Evolutionary conservation across 2,113 vertebrate species (phyloP), one percentile per base, ranked within the genome.

Genomic region (Zapornia atra): DNA sequence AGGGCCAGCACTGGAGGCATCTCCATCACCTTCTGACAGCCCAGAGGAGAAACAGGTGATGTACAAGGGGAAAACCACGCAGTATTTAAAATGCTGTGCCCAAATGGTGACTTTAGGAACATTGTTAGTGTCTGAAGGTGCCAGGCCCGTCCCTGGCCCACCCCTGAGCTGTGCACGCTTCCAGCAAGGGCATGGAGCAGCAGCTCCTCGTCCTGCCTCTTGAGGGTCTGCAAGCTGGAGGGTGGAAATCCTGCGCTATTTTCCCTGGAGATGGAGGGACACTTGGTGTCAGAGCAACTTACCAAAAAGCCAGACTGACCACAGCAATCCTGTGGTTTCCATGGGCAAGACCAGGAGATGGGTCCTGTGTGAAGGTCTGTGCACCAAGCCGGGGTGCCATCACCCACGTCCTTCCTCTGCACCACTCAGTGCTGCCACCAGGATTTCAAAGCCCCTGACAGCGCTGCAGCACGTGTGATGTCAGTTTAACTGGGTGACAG

Each of bases 101-200:
- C 1, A 10, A 53, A 29, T 11, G 15, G 38, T 51, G 15, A 12
- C 44, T 19, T 13, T 29, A 53, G 16, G 56, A 48, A 12, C 14
- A 31, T 10, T 40, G 22, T 11, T 29, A 8, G n/a, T 6, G 34
- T 15, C 80, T 22, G 26, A 25, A 70, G 34, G n/a, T 20, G 29
- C 36, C 17, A 5, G 53, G 33, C 26, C 26, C 46, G 6, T 6
- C 33, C 64, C 15, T 46, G 56, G 68, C 7, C 34, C 19, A 5
- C 2, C 34, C n/a, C 22, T 0, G 2, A 61, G 26, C 36, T 19
- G 19, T 20, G 15, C 10, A 2, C 7, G 31, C 15, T 68, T 34
- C 29, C 51, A 40, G 18, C 11, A 19, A 24, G 40, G 50, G 13
- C 68, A 25, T 12, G 1, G 1, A 72, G 57, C 70, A 21, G 50